A percentile compares a stretch with the other conserved stretches of the same genome.
These are phyloP conservation scores for Heterodera filipjevi DNA, from an alignment of 2,888 invertebrate species.

Conservation along the genomic window DNA sequence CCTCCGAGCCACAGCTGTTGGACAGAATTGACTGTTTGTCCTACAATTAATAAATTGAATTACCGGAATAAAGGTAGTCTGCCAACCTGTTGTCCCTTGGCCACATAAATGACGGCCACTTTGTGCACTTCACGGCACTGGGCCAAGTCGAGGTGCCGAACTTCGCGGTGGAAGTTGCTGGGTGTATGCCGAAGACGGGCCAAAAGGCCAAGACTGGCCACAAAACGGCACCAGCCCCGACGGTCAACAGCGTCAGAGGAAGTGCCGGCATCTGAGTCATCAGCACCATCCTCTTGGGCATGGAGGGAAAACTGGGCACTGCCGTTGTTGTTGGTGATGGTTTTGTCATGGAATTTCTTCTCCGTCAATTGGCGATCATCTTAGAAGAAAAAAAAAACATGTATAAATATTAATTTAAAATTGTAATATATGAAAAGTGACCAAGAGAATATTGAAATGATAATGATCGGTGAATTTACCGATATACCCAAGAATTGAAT, in stretches of 20 bases:
- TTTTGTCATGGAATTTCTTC: slow-evolving; percentile 7
- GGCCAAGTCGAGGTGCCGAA: slow-evolving; percentile 84
- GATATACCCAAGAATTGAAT: no score
- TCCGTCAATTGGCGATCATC: not conserved
- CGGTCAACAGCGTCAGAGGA: not conserved
- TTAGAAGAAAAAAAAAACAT: no score
- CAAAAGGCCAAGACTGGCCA: slow-evolving; percentile 41
- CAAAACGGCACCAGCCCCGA: slow-evolving; percentile 42
- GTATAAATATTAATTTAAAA: no score
- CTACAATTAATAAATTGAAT: slow-evolving; percentile 35
- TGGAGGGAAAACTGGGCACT: no score
- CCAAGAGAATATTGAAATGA: no score
- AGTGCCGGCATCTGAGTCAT: not conserved
- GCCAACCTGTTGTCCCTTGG: slow-evolving; percentile 80
- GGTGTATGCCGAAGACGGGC: slow-evolving; percentile 41
- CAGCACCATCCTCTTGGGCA: not conserved
- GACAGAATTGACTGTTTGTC: slow-evolving; percentile 89
- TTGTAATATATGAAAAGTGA: no score
- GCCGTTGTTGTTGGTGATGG: no score
- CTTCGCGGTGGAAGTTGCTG: slow-evolving; percentile 75
- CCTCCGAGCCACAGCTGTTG: slow-evolving; percentile 87
- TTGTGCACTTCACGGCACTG: slow-evolving; percentile 85
- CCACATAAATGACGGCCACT: slow-evolving; percentile 93
- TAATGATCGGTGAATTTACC: no score
- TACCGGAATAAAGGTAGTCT: not conserved